A percentile compares a stretch with the other conserved stretches of the same genome.
Conservation (phyloP, 2,113 vertebrate genomes). For the Theropithecus gelada region DNA sequence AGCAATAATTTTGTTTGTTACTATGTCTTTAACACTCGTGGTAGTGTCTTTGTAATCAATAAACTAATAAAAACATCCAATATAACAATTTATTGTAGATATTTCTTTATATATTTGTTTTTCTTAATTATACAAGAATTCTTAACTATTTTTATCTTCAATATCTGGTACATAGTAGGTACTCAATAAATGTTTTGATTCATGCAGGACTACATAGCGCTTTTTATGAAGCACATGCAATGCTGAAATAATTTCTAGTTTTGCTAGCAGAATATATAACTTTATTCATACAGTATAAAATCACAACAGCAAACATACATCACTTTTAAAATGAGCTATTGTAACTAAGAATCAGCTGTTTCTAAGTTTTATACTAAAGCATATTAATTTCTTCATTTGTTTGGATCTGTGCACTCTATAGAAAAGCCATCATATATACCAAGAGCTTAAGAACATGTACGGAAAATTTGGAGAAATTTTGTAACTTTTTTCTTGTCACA, state of each 20-base stretch:
- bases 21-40: background rate
- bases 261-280: background rate
- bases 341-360: background rate
- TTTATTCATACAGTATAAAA: background rate
- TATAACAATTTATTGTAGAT: background rate
- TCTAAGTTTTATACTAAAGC: background rate
- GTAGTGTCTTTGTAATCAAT: background rate
- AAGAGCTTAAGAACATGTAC: background rate
- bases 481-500: background rate
- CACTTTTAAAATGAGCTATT: background rate
- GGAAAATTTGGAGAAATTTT: background rate
- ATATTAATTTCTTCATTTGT: background rate
- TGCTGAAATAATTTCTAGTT: background rate
- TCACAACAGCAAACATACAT: background rate
- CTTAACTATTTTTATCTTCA: background rate
- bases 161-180: background rate
- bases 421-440: background rate
- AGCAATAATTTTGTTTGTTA: background rate
- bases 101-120: background rate
- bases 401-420: background rate
- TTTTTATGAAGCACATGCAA: background rate
- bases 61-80: background rate
- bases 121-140: background rate
- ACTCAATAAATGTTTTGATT: background rate
- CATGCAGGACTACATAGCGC: background rate